Percentiles rank a stretch among this genome's conserved stretches.
Evolutionary conservation across 2,113 vertebrate species (phyloP).

Genomic region (Nicator chloris): DNA sequence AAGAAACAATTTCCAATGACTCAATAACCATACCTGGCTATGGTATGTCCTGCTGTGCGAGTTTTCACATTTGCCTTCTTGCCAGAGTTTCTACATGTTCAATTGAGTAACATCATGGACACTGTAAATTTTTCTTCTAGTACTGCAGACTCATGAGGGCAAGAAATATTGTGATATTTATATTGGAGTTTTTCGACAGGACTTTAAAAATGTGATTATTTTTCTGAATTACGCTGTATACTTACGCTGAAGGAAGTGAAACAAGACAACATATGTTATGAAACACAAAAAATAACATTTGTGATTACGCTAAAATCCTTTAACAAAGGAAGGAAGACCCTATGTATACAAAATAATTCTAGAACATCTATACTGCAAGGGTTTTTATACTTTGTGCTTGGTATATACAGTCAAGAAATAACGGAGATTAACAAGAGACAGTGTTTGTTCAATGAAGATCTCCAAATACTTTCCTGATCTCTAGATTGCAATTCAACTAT

Average conservation of each 20-base stretch:
- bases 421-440: neutral
- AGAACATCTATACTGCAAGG: neutral
- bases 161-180: neutral
- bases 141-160: neutral
- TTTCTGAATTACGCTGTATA: neutral
- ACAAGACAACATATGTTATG: neutral
- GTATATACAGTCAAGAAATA: neutral
- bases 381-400: neutral
- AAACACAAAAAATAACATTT: neutral
- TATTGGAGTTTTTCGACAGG: neutral
- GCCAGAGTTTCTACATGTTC: neutral
- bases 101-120: neutral
- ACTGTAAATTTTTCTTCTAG: neutral
- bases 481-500: neutral
- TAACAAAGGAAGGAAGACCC: neutral
- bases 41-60: neutral
- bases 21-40: neutral
- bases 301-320: neutral
- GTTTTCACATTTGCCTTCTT: neutral
- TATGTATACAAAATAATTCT: neutral
- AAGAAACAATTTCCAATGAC: neutral
- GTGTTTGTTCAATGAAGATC: fast-evolving
- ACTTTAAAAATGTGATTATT: neutral
- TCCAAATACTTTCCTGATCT: neutral
- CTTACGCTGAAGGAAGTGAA: neutral